Percentiles rank a stretch among this genome's conserved stretches.
phyloP scores from a whole-genome alignment of 2,113 vertebrate genomes.

The Chionodraco myersi region DNA sequence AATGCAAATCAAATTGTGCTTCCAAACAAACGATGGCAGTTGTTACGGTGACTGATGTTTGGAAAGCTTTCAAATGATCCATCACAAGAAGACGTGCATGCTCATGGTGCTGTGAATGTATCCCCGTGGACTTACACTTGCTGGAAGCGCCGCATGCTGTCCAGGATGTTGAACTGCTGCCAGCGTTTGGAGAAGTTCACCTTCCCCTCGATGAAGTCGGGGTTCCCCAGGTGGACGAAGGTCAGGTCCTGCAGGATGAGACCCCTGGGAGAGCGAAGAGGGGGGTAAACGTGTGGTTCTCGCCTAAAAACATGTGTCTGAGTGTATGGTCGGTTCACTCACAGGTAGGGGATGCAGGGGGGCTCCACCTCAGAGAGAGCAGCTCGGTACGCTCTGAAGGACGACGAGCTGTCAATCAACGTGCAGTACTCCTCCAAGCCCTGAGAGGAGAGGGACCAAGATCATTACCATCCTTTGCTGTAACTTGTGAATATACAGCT shows the following conservation, averaged over 20 bases:
- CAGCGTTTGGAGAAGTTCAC: constrained; percentile 99
- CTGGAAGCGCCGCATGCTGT: constrained; percentile 99
- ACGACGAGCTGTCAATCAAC: constrained; percentile 97
- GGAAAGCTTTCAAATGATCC: constrained; percentile 5
- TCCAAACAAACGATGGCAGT: constrained; percentile 18
- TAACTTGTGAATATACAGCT: not conserved
- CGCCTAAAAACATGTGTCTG: accelerated
- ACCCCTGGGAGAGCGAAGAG: constrained; percentile 83
- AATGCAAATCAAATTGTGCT: constrained; percentile 26
- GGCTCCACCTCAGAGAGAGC: constrained; percentile 97
- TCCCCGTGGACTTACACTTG: constrained; percentile 89
- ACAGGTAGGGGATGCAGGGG: constrained; percentile 98
- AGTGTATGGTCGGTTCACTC: constrained; percentile 70
- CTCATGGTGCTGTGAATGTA: not conserved
- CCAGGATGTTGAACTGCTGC: constrained; percentile 99
- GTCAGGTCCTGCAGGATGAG: constrained; percentile 98
- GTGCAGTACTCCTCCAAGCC: constrained; percentile 98
- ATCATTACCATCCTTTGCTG: not conserved
- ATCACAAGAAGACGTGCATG: not conserved
- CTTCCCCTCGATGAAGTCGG: constrained; percentile 95
- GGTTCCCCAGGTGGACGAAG: constrained; percentile 98
- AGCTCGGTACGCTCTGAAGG: constrained; percentile 96
- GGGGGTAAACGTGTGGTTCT: not conserved
- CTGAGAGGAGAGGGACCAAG: constrained; percentile 52
- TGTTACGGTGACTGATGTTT: constrained; percentile 25